Percentiles rank a stretch among this genome's conserved stretches.
Conservation (phyloP, 2,888 invertebrate genomes). For the Clunio marinus region DNA sequence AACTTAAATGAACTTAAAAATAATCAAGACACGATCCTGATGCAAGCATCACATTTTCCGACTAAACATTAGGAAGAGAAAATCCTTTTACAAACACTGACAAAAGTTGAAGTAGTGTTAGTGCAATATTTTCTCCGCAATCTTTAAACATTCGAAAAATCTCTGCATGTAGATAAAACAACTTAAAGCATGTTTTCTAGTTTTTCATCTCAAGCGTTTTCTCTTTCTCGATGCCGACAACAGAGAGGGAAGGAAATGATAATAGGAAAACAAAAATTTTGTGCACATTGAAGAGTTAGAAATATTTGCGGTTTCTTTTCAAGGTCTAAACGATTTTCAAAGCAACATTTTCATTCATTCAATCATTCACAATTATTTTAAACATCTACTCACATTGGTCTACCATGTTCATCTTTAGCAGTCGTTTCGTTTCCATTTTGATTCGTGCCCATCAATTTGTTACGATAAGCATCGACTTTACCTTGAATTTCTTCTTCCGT, state of each 20-base stretch:
- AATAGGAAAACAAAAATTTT: constrained; percentile 24
- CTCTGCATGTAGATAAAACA: no score
- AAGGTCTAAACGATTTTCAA: no score
- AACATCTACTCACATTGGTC: constrained; percentile 71
- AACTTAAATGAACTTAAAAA: background rate
- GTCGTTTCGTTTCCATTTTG: constrained; percentile 48
- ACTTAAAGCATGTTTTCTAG: background rate
- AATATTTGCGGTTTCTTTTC: no score
- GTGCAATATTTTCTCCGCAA: no score
- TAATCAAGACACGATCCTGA: background rate
- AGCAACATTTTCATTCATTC: background rate
- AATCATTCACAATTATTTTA: no score
- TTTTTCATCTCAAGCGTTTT: background rate
- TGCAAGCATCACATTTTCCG: constrained; percentile 21
- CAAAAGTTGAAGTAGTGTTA: no score
- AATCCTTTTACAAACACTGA: background rate
- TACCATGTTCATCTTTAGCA: constrained; percentile 77
- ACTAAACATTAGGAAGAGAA: background rate
- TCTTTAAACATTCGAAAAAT: no score
- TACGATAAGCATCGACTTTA: constrained; percentile 83
- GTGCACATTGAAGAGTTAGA: background rate
- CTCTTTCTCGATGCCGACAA: background rate
- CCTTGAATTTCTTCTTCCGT: constrained; percentile 77
- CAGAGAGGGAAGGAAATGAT: constrained; percentile 21
- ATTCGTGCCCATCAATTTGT: constrained; percentile 66